Evolutionary conservation across 2,797 vertebrate species (phyloP).

Genomic region (Carduelis carduelis): DNA sequence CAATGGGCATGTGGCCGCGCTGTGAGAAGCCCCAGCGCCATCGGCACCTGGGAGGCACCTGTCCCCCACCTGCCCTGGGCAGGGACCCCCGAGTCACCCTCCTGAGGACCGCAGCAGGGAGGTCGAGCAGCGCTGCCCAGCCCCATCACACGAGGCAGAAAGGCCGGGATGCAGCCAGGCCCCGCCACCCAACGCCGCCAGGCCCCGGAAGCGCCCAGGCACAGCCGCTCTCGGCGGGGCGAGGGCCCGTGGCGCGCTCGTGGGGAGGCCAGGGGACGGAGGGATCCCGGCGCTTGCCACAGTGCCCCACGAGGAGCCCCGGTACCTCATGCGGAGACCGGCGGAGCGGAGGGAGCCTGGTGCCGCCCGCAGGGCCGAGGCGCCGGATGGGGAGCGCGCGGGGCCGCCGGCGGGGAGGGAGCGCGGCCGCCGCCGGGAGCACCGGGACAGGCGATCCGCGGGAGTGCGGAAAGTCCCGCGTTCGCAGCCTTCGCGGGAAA

Average conservation of each 20-base stretch:
- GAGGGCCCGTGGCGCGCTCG: not conserved
- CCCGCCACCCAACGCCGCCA: not conserved
- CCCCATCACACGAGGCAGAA: not conserved
- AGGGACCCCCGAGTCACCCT: not conserved
- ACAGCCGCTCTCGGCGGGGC: not conserved
- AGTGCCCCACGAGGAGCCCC: not conserved
- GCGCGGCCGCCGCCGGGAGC: not conserved
- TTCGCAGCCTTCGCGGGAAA: rapidly evolving
- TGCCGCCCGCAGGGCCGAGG: not conserved
- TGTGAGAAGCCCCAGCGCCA: not conserved
- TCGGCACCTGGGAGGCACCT: not conserved
- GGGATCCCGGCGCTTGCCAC: not conserved
- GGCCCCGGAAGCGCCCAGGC: not conserved
- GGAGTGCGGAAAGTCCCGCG: rapidly evolving
- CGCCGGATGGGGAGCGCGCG: not conserved
- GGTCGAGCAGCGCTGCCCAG: not conserved
- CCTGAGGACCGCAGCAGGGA: not conserved
- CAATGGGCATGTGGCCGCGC: not conserved
- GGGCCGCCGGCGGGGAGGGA: not conserved
- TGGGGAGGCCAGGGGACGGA: no score
- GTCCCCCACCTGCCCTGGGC: not conserved
- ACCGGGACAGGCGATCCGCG: no score
- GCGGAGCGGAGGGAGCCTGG: not conserved
- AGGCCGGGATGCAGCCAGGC: not conserved
- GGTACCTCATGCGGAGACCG: not conserved